Percentiles rank a stretch among this genome's conserved stretches.
Conservation (phyloP, 2,888 invertebrate genomes). For the Cordilura impudica region DNA sequence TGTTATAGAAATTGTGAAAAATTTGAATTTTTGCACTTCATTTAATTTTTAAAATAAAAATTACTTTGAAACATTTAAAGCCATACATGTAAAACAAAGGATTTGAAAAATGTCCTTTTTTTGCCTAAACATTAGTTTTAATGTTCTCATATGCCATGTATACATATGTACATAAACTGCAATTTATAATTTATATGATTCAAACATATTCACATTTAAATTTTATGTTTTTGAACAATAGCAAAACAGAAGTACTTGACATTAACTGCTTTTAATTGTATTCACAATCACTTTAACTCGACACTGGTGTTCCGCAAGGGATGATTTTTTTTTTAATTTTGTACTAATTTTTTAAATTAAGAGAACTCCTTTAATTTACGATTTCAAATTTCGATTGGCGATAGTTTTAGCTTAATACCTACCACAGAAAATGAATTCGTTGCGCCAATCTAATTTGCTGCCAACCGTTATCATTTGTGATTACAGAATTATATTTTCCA, state of each 20-base stretch:
- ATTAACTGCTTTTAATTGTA: conserved; percentile 56
- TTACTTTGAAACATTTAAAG: conserved; percentile 11
- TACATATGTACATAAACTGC: background rate
- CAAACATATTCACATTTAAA: conserved; percentile 39
- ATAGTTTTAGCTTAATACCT: too few relatives aligned
- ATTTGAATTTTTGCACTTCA: conserved; percentile 76
- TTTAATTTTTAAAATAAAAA: conserved; percentile 70
- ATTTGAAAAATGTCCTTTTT: conserved; percentile 5
- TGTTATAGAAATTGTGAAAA: conserved; percentile 66
- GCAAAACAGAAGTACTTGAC: conserved; percentile 38
- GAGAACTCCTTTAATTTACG: too few relatives aligned
- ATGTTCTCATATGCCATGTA: background rate
- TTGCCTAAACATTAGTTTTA: background rate
- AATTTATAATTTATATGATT: conserved; percentile 58
- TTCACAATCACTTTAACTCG: conserved; percentile 19
- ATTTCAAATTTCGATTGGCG: too few relatives aligned
- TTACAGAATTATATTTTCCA: too few relatives aligned
- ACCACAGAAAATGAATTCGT: too few relatives aligned
- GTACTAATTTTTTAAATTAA: too few relatives aligned
- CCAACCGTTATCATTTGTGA: too few relatives aligned
- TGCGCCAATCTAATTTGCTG: too few relatives aligned
- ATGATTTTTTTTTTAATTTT: too few relatives aligned
- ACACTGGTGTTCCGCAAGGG: background rate
- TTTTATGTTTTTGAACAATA: conserved; percentile 36
- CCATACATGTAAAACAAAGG: conserved; percentile 7